phyloP scores from a whole-genome alignment of 1,140 invertebrate species.

The Trichomalopsis sarcophagae region DNA sequence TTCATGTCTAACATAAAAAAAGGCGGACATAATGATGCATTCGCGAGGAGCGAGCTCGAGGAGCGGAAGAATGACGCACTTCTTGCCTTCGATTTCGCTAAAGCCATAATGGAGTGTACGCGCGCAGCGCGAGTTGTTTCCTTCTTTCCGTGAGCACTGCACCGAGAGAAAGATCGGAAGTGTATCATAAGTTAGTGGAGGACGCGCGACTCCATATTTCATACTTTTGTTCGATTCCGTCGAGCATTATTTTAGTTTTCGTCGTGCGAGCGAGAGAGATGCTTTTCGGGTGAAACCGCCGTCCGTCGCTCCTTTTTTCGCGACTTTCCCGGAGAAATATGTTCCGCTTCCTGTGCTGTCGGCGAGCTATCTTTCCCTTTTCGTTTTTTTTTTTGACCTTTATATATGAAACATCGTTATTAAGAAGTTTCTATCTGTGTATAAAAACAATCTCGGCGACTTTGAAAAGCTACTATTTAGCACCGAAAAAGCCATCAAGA shows the following conservation, averaged over 20 bases:
- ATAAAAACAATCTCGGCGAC: not conserved
- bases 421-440: too few species aligned
- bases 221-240: slow-evolving; percentile 75
- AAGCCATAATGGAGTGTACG: slow-evolving; percentile 44
- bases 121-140: not conserved
- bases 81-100: slow-evolving; percentile 37
- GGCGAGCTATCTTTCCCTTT: too few species aligned
- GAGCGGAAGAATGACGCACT: slow-evolving; percentile 45
- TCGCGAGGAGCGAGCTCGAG: not conserved
- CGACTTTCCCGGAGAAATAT: slow-evolving; percentile 67
- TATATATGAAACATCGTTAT: too few species aligned
- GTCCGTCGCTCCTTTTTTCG: slow-evolving; percentile 36
- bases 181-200: slow-evolving; percentile 71
- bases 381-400: too few species aligned
- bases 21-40: slow-evolving; percentile 2
- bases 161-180: slow-evolving; percentile 55
- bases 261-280: slow-evolving; percentile 64
- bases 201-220: slow-evolving; percentile 69
- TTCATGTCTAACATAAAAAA: not conserved
- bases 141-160: slow-evolving; percentile 59
- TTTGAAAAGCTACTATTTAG: not conserved
- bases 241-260: slow-evolving; percentile 74
- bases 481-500: not conserved
- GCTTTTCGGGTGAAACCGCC: slow-evolving; percentile 66
- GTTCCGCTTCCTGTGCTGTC: slow-evolving; percentile 66